These are phyloP conservation scores for Heliconius ethilla DNA, from an alignment of 2,888 invertebrate species.

Conservation along the genomic window DNA sequence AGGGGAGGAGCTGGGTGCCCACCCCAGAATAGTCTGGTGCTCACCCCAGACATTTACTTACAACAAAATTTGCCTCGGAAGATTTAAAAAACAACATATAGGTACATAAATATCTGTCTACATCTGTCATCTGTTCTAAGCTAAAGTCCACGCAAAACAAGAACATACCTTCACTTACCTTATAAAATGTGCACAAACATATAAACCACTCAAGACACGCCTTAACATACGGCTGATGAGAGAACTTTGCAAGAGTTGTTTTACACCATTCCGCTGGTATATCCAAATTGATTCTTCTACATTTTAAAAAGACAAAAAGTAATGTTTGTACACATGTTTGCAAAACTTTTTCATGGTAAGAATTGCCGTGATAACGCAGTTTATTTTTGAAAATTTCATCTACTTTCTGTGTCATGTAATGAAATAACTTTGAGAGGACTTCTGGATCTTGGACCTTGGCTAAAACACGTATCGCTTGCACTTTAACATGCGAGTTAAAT, in stretches of 20 bases:
- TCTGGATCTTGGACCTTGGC: conserved; percentile 56
- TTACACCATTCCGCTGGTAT: conserved; percentile 61
- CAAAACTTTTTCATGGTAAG: conserved; percentile 65
- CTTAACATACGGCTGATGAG: conserved; percentile 70
- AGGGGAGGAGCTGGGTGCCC: too few species aligned
- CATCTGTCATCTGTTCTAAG: too few species aligned
- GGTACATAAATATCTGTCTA: too few species aligned
- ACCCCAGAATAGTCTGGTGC: too few species aligned
- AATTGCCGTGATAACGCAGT: conserved; percentile 72
- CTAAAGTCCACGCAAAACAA: too few species aligned
- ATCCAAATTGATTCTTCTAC: conserved; percentile 48
- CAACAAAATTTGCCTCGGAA: background rate
- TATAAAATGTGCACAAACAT: conserved; percentile 60
- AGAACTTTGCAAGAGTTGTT: conserved; percentile 62
- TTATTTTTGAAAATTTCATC: conserved; percentile 64
- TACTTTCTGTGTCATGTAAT: conserved; percentile 60
- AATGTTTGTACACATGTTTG: conserved; percentile 65
- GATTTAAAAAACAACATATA: background rate
- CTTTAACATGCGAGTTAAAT: conserved; percentile 66
- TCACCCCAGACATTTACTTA: too few species aligned
- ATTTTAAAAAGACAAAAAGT: conserved; percentile 57
- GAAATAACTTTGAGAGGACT: conserved; percentile 53
- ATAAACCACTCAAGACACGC: conserved; percentile 72
- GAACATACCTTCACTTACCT: conserved; percentile 52
- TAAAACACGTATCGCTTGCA: conserved; percentile 55